Base-by-base conservation (phyloP, 2,888 invertebrate species). In the Aphelenchoides bicaudatus region DNA sequence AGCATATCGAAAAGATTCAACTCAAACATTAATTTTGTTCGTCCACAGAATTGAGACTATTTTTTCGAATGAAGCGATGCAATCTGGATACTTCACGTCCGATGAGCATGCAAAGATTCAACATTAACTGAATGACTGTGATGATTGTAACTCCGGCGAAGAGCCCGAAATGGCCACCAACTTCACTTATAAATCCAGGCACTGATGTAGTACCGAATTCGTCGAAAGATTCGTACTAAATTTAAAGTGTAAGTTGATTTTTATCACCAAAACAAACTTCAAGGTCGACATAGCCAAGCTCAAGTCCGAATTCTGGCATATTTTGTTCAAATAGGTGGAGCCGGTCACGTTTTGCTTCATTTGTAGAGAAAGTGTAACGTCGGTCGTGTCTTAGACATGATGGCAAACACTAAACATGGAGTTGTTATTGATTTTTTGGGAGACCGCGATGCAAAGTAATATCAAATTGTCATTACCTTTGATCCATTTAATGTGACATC, bases 181-280 rank as follows among this genome's bases (percentile, higher is more conserved):
- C 57, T 28, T 54, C 55, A n/a, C 56, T 56, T 8, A 54, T 54
- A 19, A 54, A 54, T 1, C 55, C 57, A 13, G 55, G 55, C 19
- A 57, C 57, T 13, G 55, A 56, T 5, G 55, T 54, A 2, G 55
- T 54, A 10, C 19, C 28, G 29, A 55, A n/a, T 56, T 54, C 55
- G n/a, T 55, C 57, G 57, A 30, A 54, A 56, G 54, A 57, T 56
- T 54, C 55, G 57, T 54, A 54, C 57, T 54, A 30, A 6, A 54
- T 19, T n/a, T n/a, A n/a, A n/a, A n/a, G n/a, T n/a, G n/a, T n/a
- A n/a, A n/a, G n/a, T n/a, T n/a, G n/a, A n/a, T n/a, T n/a, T n/a
- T n/a, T n/a, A n/a, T n/a, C 49, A 39, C 6, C 6, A 6, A 29
- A 49, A 47, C 19, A 8, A 3, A 54, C 55, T 19, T 54, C 55